Conservation (phyloP, 2,113 vertebrate genomes). For the Tor tambroides region DNA sequence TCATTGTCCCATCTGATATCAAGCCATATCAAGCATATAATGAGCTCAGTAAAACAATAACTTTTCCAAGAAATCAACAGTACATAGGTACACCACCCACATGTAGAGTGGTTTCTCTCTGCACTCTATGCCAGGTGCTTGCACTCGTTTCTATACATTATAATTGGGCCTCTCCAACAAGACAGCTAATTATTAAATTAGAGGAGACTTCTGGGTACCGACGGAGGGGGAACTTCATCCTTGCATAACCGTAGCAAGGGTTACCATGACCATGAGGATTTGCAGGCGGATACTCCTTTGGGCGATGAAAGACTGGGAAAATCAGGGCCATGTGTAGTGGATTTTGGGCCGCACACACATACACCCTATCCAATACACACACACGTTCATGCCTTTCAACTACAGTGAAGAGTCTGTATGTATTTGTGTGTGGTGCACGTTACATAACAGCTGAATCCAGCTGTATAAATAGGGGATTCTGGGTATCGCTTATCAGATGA, state of each 20-base stretch:
- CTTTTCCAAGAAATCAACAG: background rate
- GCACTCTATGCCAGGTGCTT: background rate
- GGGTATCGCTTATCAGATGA: conserved; percentile 53
- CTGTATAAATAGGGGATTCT: conserved; percentile 71
- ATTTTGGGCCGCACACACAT: conserved; percentile 56
- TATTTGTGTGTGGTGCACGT: conserved; percentile 54
- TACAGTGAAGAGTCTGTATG: conserved; percentile 23
- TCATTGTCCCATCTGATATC: background rate
- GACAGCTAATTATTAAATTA: conserved; percentile 7
- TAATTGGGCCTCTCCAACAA: background rate
- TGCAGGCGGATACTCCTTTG: conserved; percentile 50
- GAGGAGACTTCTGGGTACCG: background rate
- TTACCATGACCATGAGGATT: conserved; percentile 55
- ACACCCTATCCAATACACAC: conserved; percentile 37
- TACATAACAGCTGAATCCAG: conserved; percentile 69
- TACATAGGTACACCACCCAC: background rate
- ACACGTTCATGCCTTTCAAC: conserved; percentile 50
- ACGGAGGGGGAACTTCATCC: background rate
- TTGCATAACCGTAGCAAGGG: conserved; percentile 60
- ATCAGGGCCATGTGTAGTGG: conserved; percentile 70
- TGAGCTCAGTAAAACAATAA: background rate
- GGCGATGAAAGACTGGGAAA: conserved; percentile 58
- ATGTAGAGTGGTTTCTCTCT: background rate
- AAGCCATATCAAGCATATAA: background rate
- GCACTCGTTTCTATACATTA: background rate